Evolutionary conservation across 2,888 invertebrate species (phyloP), one percentile per base, ranked within the genome.

Genomic region (Cheilosia grossa): DNA sequence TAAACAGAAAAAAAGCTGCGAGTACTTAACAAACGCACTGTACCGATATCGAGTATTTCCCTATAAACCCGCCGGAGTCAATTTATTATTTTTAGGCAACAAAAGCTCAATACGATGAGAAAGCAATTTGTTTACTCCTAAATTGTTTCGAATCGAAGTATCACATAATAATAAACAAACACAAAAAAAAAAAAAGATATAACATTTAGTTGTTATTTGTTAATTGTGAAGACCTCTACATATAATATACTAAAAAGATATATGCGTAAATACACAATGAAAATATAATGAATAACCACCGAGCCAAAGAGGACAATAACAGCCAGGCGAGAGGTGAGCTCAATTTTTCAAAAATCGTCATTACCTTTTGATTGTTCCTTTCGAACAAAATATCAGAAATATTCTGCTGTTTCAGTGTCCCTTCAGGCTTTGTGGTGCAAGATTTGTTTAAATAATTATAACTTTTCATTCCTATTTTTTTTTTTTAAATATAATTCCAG

Each of bases 141-240:
- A 69, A 53, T 78, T 61, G 59, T 74, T 66, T 79, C 83, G 80
- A 85, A 74, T 70, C 64, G 74, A 85, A 75, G 72, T 85, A 81
- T 85, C 81, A 81, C 85, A 85, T 81, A 75, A 53, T 69, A 72
- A 66, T 27, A 56, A 54, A 51, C 13, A 66, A 40, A 54, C 64
- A 51, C 54, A 9, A 24, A 24, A 53, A 54, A 44, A 54, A 47
- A 42, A 61, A 2, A 37, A 59, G 58, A 63, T 44, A 47, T 53
- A 79, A 80, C 54, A 67, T 72, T 72, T 17, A 80, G 44, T 66
- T 49, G 24, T 42, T 66, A 70, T 67, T 58, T 37, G 67, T 63
- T 49, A 53, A 64, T 47, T 56, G 56, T 66, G 67, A 37, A 13
- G 37, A 74, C 63, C 30, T 78, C 64, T 78, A 67, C n/a, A n/a